Conservation (phyloP, 2,113 vertebrate species). For the Notechis scutatus region DNA sequence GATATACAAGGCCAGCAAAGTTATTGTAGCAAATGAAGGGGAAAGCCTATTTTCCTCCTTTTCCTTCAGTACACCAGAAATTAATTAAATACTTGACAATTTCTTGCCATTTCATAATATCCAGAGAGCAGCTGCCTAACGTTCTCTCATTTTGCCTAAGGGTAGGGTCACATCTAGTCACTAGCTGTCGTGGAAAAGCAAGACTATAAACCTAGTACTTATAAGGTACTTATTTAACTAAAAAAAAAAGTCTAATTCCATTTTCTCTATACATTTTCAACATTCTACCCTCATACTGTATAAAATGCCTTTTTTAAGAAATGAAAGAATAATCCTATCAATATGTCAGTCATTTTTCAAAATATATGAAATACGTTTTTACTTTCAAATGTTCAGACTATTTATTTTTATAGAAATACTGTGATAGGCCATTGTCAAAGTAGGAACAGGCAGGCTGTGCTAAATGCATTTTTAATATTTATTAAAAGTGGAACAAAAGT, state of each 20-base stretch:
- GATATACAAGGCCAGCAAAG: neutral
- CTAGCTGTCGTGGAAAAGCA: neutral
- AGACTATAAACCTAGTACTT: neutral
- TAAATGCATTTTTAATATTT: neutral
- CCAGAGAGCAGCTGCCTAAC: neutral
- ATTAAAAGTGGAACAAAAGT: neutral
- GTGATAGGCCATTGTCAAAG: rapidly evolving
- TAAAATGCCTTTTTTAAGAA: neutral
- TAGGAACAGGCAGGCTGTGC: neutral
- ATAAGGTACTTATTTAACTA: neutral
- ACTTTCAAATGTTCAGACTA: neutral
- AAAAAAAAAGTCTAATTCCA: neutral
- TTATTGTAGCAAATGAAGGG: neutral
- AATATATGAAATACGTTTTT: neutral
- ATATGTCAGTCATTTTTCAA: neutral
- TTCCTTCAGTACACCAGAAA: neutral
- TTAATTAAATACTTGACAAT: neutral
- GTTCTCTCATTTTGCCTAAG: neutral
- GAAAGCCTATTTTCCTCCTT: neutral
- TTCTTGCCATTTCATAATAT: neutral
- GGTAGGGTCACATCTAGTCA: neutral
- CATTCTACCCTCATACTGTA: neutral
- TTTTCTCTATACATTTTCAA: neutral
- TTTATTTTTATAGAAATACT: neutral
- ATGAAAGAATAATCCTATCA: neutral